Evolutionary conservation across 2,113 vertebrate genomes (phyloP), one percentile per base, ranked within the genome.

Genomic region (Columba livia): DNA sequence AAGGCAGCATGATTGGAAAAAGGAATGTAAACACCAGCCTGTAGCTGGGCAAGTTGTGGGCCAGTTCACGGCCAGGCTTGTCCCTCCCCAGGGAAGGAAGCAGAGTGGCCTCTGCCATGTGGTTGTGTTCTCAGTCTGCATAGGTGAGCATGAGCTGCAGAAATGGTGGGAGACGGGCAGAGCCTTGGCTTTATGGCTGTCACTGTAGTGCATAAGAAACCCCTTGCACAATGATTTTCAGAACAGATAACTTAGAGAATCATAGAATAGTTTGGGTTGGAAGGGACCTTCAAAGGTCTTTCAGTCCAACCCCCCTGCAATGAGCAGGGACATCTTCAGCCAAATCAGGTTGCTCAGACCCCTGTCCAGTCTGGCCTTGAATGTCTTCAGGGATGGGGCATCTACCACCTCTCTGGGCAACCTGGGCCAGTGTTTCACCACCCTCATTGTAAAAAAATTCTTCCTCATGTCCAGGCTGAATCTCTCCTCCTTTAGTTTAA

Each of bases 51-150:
- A 57, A 26, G 26, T 7, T 38, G 40, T 58, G n/a, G 5, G 13
- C 34, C 47, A 32, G 58, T 54, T 61, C 11, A 28, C 18, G 14
- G 65, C 23, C 44, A 51, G 26, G 29, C 26, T 58, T 83, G 34
- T 32, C 14, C 23, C 6, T 28, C 23, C 3, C 3, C 3, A 3
- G 19, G 29, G 24, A 51, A 42, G 65, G 56, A 64, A 23, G 18
- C 34, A 28, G n/a, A 74, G 36, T 40, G 62, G 21, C n/a, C 10
- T 47, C 18, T 5, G 56, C 60, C 53, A n/a, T 1, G 0, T 11
- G 23, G 15, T 23, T 69, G 44, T 1, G 0, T 78, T 89, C 56
- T 60, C 61, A 11, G 19, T 31, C 24, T 79, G 51, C 1, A 0
- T 12, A 9, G 38, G 31, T 53, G 44, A 78, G 15, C 2, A 18